Conservation (phyloP, 2,888 invertebrate species). For the Mesopsocus fuscifrons region DNA sequence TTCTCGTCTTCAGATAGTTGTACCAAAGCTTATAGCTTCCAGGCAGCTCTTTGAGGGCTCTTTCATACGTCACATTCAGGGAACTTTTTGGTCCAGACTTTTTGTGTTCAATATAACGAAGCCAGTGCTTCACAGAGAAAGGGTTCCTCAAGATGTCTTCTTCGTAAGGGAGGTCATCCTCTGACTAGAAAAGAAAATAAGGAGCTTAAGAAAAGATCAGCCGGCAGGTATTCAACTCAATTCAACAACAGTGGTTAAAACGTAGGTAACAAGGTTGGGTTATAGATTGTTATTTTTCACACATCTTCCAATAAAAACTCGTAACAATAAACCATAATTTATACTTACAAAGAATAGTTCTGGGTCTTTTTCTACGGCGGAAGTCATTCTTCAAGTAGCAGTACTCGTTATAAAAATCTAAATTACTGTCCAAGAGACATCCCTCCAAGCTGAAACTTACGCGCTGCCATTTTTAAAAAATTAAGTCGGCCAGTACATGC, state of each 20-base stretch:
- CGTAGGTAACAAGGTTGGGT: no score
- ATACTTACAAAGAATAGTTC: background rate
- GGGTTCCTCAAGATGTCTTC: slow-evolving; percentile 97
- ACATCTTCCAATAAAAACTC: no score
- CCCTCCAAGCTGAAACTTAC: no score
- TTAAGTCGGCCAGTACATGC: no score
- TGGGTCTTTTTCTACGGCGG: background rate
- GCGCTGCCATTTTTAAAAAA: no score
- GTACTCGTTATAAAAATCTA: no score
- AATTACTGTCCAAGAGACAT: no score
- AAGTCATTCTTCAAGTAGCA: background rate
- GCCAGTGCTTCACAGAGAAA: slow-evolving; percentile 95
- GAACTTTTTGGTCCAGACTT: slow-evolving; percentile 62
- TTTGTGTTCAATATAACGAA: slow-evolving; percentile 92
- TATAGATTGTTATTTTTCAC: no score
- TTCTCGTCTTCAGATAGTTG: slow-evolving; percentile 72
- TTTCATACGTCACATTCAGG: slow-evolving; percentile 84
- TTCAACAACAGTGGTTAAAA: no score
- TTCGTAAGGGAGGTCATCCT: slow-evolving; percentile 94
- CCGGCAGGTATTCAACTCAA: no score
- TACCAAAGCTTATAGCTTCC: slow-evolving; percentile 97
- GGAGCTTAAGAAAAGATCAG: background rate
- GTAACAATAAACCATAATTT: background rate
- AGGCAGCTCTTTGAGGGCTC: slow-evolving; percentile 89
- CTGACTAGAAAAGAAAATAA: slow-evolving; percentile 37